A percentile compares a stretch with the other conserved stretches of the same genome.
phyloP scores from a whole-genome alignment of 2,888 invertebrate genomes.

The Protula sp. region DNA sequence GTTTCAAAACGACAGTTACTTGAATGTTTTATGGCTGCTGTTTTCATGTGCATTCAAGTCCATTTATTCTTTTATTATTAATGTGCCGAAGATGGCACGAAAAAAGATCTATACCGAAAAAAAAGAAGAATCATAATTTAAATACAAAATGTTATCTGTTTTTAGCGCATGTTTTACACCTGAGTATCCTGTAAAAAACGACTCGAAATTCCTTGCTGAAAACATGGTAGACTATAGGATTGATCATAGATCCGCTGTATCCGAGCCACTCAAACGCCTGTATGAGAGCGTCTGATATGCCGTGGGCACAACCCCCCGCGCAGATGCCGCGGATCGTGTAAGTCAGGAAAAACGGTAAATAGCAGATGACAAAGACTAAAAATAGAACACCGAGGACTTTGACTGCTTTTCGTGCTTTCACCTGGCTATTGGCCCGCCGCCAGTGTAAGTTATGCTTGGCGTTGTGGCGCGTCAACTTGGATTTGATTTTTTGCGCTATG shows the following conservation, averaged over 20 bases:
- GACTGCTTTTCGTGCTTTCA: conserved; percentile 26
- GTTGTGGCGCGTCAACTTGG: not conserved
- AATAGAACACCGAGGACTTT: conserved; percentile 33
- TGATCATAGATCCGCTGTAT: conserved; percentile 30
- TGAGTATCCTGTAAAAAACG: conserved; percentile 28
- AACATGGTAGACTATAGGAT: conserved; percentile 33
- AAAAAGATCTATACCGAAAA: no score
- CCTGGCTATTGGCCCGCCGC: no score
- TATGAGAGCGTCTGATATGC: conserved; percentile 20
- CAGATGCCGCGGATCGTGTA: conserved; percentile 27
- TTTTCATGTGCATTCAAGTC: no score
- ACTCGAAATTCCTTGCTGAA: conserved; percentile 31
- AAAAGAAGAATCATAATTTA: no score
- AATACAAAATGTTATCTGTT: no score
- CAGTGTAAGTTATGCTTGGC: not conserved
- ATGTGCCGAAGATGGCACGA: no score
- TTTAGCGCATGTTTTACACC: conserved; percentile 15
- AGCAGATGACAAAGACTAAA: conserved; percentile 30
- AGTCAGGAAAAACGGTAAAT: conserved; percentile 30
- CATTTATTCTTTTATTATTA: no score
- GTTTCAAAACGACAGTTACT: no score
- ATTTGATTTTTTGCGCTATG: no score
- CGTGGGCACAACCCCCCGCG: conserved; percentile 11
- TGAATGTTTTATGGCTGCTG: no score
- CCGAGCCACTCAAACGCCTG: conserved; percentile 26